Evolutionary conservation across 2,113 vertebrate genomes (phyloP).

Genomic region (Paradoxurus hermaphroditus): DNA sequence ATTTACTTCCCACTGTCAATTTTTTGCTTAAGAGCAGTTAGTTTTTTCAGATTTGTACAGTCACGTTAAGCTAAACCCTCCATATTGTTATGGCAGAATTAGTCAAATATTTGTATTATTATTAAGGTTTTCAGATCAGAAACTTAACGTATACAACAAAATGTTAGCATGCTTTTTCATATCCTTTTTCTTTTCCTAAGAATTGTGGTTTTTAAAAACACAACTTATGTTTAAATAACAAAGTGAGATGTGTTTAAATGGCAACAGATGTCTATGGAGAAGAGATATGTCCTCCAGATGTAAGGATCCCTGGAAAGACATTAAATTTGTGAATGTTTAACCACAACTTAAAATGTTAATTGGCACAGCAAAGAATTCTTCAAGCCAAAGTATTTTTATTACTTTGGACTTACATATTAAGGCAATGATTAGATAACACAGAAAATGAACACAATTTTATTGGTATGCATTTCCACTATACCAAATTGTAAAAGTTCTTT

Average conservation of each 20-base stretch:
- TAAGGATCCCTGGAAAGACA: not conserved
- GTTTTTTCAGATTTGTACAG: not conserved
- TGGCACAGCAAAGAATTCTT: not conserved
- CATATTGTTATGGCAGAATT: not conserved
- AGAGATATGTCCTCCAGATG: not conserved
- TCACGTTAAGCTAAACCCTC: not conserved
- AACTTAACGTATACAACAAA: constrained; percentile 16
- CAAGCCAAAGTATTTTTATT: constrained; percentile 12
- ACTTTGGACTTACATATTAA: constrained; percentile 25
- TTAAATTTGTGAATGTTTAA: constrained; percentile 59
- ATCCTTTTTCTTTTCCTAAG: not conserved
- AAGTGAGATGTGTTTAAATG: not conserved
- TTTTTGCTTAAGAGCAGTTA: not conserved
- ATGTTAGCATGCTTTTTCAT: not conserved
- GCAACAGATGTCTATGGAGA: not conserved
- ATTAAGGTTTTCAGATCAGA: not conserved
- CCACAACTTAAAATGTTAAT: constrained; percentile 27
- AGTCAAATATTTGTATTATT: not conserved
- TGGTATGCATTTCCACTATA: not conserved
- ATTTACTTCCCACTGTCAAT: not conserved
- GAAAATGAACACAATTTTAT: not conserved
- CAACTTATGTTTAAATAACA: constrained; percentile 1
- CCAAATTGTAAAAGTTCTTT: constrained; percentile 1
- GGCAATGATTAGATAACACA: constrained; percentile 37
- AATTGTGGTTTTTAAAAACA: not conserved